Evolutionary conservation across 1,140 invertebrate species (phyloP), one percentile per base, ranked within the genome.

Genomic region (Centruroides vittatus): DNA sequence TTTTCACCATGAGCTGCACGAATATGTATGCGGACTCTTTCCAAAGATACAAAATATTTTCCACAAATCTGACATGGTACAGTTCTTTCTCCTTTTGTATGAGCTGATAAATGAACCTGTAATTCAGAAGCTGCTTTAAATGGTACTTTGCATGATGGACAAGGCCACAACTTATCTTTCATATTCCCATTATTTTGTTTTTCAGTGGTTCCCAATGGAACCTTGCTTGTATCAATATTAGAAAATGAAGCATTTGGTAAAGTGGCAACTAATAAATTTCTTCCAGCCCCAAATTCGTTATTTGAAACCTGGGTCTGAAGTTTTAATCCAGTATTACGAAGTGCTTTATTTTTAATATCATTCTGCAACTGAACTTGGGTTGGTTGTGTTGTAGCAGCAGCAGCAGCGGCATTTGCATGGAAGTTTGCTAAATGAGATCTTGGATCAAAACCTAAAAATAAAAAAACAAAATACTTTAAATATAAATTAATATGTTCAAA

Each of bases 111-210:
- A 60, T 70, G 69, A 36, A 64, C 65, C 54, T 70, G 69, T 6
- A 70, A 59, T 59, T 70, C 69, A 50, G 59, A 68, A 13, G 69
- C 69, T 41, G 63, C 64, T 53, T 66, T 68, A 47, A 67, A 70
- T 13, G 67, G 66, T 54, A 70, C 64, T 59, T 70, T 70, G 55
- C 69, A 70, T 11, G 69, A 62, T 5, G 69, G 69, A 59, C 69
- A 70, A 46, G 69, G 66, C 69, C 69, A 70, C n/a, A 60, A 48
- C 4, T 58, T 57, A 9, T 58, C 59, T 36, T 65, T 62, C 35
- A 48, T 35, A n/a, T 36, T 58, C 13, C 36, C 47, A 41, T 41
- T 41, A 41, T 41, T 41, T 8, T 41, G 41, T 47, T 47, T 60
- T 55, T 13, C 52, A 35, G 13, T 36, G 10, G 47, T 65, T 11